Evolutionary conservation across 2,888 invertebrate genomes (phyloP), one percentile per base, ranked within the genome.

Genomic region (Malachius bipustulatus): DNA sequence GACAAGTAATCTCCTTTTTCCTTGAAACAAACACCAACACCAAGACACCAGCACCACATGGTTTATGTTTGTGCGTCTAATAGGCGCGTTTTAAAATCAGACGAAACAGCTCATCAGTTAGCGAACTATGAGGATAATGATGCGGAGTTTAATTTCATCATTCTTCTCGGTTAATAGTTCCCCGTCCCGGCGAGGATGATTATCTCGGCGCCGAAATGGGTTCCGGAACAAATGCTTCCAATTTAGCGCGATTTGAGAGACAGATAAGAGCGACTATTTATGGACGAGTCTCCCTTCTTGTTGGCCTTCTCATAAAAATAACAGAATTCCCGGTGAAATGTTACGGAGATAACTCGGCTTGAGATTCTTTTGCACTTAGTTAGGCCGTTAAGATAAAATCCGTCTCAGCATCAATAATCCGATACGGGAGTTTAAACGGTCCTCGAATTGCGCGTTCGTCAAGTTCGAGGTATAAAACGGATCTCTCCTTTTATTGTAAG

Each of bases 291-390:
- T n/a, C 6, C 24, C 24, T 19, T 19, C 6, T 8, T 19, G n/a
- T 19, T n/a, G 6, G 6, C n/a, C 24, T 19, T 19, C 24, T 19
- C 4, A 28, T 6, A 8, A 39, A 35, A 42, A 41, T 38, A 44
- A 45, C 43, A 38, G 45, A 49, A 46, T 46, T 43, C 38, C 38
- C 39, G 47, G 42, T 47, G 47, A 50, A 47, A 48, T 46, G 46
- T 48, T 41, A 44, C 42, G 33, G 42, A 43, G 42, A 47, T 47
- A 43, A 46, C 43, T n/a, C 42, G 46, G 39, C 46, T 47, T 47
- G 47, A 51, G 50, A 49, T 49, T 47, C 52, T 49, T 53, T 55
- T 50, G 53, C 54, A 55, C 54, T 56, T 55, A 51, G 50, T 47
- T 47, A 52, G 50, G 44, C 45, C 47, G 50, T 50, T 47, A 50